These are phyloP conservation scores for Danio albolineatus DNA, from an alignment of 2,797 vertebrate species.

Conservation along the genomic window DNA sequence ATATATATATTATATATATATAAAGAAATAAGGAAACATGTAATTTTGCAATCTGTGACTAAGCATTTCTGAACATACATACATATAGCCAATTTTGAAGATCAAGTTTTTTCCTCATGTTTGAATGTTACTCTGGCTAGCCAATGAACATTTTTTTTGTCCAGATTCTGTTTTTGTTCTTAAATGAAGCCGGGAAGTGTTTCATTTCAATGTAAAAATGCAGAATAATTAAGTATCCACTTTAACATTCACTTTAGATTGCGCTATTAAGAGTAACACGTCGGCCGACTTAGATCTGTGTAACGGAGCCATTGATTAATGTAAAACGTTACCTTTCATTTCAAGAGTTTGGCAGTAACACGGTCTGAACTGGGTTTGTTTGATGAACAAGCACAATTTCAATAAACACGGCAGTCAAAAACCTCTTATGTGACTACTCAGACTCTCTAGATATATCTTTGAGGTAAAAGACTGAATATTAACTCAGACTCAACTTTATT, in stretches of 20 bases:
- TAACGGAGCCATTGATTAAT: not conserved
- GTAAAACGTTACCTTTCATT: not conserved
- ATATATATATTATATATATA: too few species aligned
- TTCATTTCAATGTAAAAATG: conserved; percentile 5
- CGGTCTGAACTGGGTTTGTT: conserved; percentile 40
- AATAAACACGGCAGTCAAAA: conserved; percentile 56
- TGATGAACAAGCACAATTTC: conserved; percentile 45
- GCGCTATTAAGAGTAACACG: not conserved
- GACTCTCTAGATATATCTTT: conserved; percentile 13
- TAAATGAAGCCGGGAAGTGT: not conserved
- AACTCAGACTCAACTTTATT: too few species aligned
- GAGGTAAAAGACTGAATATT: conserved; percentile 44
- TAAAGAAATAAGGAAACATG: too few species aligned
- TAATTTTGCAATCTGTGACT: too few species aligned
- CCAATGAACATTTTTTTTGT: not conserved
- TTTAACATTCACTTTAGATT: not conserved
- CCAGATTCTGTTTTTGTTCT: not conserved
- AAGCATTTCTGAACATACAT: too few species aligned
- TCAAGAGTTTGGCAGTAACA: not conserved
- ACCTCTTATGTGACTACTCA: conserved; percentile 22
- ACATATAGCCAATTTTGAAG: too few species aligned
- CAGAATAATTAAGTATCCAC: not conserved
- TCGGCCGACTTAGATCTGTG: not conserved
- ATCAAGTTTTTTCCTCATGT: not conserved
- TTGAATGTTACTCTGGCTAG: conserved; percentile 6